phyloP scores from a whole-genome alignment of 1,140 invertebrate genomes.

The Telenomus remus region DNA sequence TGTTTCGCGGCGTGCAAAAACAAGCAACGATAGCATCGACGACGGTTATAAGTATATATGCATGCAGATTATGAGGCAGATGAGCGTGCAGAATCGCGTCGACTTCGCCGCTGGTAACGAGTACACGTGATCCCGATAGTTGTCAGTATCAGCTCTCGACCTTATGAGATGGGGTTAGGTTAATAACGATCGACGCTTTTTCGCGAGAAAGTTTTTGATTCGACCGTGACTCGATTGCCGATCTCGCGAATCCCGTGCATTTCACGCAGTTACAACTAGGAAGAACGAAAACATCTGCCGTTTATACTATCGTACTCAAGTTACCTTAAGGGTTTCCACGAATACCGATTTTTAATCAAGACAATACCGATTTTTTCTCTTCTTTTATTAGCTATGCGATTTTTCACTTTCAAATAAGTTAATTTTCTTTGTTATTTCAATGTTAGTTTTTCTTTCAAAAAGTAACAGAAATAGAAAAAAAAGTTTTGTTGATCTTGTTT shows the following conservation, averaged over 20 bases:
- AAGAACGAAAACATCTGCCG: slow-evolving; percentile 9
- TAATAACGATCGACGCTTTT: slow-evolving; percentile 53
- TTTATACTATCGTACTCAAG: neutral
- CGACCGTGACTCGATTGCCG: slow-evolving; percentile 59
- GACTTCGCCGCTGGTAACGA: slow-evolving; percentile 47
- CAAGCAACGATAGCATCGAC: slow-evolving; percentile 50
- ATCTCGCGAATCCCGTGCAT: slow-evolving; percentile 43
- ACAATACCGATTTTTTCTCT: too few species aligned
- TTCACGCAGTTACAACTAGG: slow-evolving; percentile 27
- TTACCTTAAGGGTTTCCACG: neutral
- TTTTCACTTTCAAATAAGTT: too few species aligned
- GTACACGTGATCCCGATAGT: slow-evolving; percentile 59
- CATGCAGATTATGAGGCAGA: slow-evolving; percentile 53
- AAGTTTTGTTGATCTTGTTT: slow-evolving; percentile 4
- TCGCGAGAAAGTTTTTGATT: slow-evolving; percentile 63
- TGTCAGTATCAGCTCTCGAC: slow-evolving; percentile 58
- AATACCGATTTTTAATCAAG: too few species aligned
- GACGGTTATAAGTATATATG: slow-evolving; percentile 50
- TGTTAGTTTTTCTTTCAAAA: too few species aligned
- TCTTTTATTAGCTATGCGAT: too few species aligned
- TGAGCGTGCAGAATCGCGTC: slow-evolving; percentile 45
- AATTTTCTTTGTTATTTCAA: too few species aligned
- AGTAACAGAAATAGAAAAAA: too few species aligned
- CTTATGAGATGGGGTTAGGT: slow-evolving; percentile 52
- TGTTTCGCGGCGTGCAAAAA: slow-evolving; percentile 49